These are phyloP conservation scores for Perizoma flavofasciatum DNA, from an alignment of 2,888 invertebrate species.

Conservation along the genomic window DNA sequence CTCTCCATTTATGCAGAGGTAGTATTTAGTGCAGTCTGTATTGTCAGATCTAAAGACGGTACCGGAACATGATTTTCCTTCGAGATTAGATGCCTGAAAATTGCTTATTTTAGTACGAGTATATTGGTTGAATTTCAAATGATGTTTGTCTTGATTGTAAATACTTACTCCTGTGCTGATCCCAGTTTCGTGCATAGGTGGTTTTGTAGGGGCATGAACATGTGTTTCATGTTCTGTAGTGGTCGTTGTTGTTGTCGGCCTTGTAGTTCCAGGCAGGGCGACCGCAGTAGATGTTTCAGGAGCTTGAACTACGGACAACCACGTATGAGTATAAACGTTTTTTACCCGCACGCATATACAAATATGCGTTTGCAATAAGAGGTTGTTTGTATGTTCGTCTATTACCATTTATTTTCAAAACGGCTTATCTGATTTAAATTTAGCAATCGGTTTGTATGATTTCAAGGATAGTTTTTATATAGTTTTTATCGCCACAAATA, in stretches of 20 bases:
- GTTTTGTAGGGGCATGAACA: slow-evolving; percentile 26
- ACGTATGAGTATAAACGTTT: too few relatives aligned
- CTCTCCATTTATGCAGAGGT: slow-evolving; percentile 90
- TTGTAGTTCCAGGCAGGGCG: slow-evolving; percentile 27
- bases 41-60: slow-evolving; percentile 85
- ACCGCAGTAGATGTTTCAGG: slow-evolving; percentile 32
- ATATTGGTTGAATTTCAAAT: background rate
- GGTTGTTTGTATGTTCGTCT: too few relatives aligned
- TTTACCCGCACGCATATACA: too few relatives aligned
- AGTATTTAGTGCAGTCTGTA: slow-evolving; percentile 90
- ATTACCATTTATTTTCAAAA: too few relatives aligned
- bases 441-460: too few relatives aligned
- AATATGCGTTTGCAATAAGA: too few relatives aligned
- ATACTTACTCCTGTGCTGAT: slow-evolving; percentile 29
- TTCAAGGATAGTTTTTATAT: too few relatives aligned
- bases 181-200: slow-evolving; percentile 25
- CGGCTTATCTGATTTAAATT: too few relatives aligned
- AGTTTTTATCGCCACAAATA: too few relatives aligned
- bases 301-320: slow-evolving; percentile 31
- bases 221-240: slow-evolving; percentile 36
- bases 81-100: slow-evolving; percentile 80
- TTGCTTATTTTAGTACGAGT: background rate
- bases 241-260: slow-evolving; percentile 22
- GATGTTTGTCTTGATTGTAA: background rate
- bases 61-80: slow-evolving; percentile 81